Percentiles rank a stretch among this genome's conserved stretches.
Evolutionary conservation across 2,113 vertebrate genomes (phyloP).

Genomic region (Eolophus roseicapilla): DNA sequence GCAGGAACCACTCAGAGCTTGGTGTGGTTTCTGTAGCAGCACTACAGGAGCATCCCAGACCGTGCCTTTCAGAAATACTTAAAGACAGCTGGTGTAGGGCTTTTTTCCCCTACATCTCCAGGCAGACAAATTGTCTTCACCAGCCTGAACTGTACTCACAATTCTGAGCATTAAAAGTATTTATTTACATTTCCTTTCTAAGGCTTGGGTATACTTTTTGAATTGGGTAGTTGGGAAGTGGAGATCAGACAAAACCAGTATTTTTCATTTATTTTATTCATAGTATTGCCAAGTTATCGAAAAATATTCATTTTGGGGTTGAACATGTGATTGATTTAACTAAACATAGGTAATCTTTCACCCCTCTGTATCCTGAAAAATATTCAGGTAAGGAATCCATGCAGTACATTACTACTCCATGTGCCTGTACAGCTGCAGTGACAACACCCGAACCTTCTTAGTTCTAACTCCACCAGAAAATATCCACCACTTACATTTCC

Average conservation of each 20-base stretch:
- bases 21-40: not conserved
- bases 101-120: not conserved
- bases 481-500: not conserved
- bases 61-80: not conserved
- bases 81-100: not conserved
- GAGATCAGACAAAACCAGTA: not conserved
- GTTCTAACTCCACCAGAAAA: not conserved
- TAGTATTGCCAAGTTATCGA: not conserved
- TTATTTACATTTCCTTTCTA: not conserved
- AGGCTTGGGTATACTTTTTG: not conserved
- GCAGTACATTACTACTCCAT: not conserved
- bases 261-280: not conserved
- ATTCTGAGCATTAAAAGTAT: not conserved
- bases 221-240: not conserved
- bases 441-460: not conserved
- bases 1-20: not conserved
- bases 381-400: fast-evolving
- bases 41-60: not conserved
- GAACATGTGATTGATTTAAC: not conserved
- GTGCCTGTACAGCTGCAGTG: not conserved
- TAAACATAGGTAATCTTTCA: not conserved
- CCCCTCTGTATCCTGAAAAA: not conserved
- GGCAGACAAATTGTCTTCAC: not conserved
- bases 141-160: not conserved
- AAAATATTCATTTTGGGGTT: not conserved